A percentile compares a stretch with the other conserved stretches of the same genome.
Evolutionary conservation across 2,113 vertebrate species (phyloP).

Genomic region (Bufo bufo): DNA sequence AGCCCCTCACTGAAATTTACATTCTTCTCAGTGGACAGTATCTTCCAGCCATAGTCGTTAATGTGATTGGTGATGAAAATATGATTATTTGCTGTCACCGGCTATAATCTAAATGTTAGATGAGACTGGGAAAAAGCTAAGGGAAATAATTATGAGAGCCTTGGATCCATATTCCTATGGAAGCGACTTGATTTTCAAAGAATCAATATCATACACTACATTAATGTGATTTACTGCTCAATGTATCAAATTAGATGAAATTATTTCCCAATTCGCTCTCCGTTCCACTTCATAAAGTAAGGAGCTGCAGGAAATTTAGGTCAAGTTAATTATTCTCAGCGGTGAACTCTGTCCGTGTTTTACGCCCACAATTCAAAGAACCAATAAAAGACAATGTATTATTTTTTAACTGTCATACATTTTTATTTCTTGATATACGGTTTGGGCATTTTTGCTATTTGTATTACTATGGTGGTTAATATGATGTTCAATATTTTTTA

Average conservation of each 20-base stretch:
- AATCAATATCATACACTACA: constrained; percentile 27
- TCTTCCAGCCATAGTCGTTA: constrained; percentile 1
- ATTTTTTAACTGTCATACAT: background rate
- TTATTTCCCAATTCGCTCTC: constrained; percentile 3
- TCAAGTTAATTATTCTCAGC: background rate
- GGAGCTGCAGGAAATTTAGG: constrained; percentile 1
- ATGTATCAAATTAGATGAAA: constrained; percentile 14
- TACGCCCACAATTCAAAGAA: background rate
- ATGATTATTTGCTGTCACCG: constrained; percentile 4
- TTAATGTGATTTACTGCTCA: constrained; percentile 17
- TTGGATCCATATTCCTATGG: background rate
- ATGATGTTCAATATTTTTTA: background rate
- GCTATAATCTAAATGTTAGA: constrained; percentile 19
- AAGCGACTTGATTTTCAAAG: background rate
- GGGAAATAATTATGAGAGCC: constrained; percentile 2
- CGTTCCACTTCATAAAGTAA: constrained; percentile 35
- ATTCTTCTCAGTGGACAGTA: constrained; percentile 15
- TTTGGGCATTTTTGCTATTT: background rate
- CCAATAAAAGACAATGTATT: background rate
- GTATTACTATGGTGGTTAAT: background rate
- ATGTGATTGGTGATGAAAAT: background rate
- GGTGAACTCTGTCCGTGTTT: background rate
- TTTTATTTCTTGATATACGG: background rate
- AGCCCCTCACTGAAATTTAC: background rate
- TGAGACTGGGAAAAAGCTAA: constrained; percentile 11